A percentile compares a stretch with the other conserved stretches of the same genome.
phyloP scores from a whole-genome alignment of 2,113 vertebrate species.

The Porphyrio hochstetteri region DNA sequence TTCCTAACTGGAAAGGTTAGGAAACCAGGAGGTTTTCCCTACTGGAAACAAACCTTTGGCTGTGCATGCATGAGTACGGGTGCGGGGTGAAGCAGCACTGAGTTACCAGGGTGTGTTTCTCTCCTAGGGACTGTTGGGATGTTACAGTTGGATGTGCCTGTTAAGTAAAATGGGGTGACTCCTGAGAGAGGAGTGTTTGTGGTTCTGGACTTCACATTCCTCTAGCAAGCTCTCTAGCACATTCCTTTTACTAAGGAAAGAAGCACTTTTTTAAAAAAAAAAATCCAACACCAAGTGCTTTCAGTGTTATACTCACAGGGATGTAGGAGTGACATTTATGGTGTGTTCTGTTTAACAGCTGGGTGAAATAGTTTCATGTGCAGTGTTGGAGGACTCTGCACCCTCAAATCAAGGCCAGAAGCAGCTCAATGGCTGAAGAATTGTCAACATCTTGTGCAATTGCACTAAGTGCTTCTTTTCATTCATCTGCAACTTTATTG shows the following conservation, averaged over 20 bases:
- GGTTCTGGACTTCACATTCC: neutral
- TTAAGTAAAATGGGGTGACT: neutral
- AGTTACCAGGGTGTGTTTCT: neutral
- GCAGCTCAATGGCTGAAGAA: conserved; percentile 36
- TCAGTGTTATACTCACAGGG: neutral
- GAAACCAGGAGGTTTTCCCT: conserved; percentile 9
- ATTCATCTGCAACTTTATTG: conserved; percentile 43
- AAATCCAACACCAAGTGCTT: neutral
- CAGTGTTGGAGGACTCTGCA: conserved; percentile 2
- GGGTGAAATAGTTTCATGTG: neutral
- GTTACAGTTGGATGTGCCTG: neutral
- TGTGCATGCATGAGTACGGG: neutral
- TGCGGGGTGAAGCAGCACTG: neutral
- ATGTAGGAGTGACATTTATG: neutral
- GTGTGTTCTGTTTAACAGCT: neutral
- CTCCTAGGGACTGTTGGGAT: neutral
- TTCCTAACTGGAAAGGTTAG: neutral
- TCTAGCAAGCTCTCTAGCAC: neutral
- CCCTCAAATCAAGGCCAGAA: conserved; percentile 26
- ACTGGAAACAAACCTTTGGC: neutral
- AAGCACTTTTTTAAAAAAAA: neutral
- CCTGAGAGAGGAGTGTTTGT: neutral
- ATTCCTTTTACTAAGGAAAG: neutral
- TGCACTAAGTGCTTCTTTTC: conserved; percentile 33
- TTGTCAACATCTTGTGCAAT: conserved; percentile 42